Evolutionary conservation across 2,113 vertebrate genomes (phyloP).

Genomic region (Lathamus discolor): DNA sequence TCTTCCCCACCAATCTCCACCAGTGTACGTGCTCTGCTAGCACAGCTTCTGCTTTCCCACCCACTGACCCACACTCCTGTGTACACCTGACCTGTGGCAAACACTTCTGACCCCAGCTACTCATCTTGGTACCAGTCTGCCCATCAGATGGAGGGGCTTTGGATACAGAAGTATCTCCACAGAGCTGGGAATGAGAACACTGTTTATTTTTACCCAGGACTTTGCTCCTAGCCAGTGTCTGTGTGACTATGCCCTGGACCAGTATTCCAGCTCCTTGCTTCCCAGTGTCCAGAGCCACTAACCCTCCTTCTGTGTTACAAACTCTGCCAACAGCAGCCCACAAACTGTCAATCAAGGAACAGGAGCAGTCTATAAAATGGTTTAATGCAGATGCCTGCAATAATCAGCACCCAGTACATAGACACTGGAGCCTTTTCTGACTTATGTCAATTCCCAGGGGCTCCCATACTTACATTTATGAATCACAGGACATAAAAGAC

Average conservation of each 20-base stretch:
- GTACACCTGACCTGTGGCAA: not conserved
- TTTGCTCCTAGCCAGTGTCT: not conserved
- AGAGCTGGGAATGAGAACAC: not conserved
- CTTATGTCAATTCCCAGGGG: not conserved
- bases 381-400: not conserved
- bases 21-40: not conserved
- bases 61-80: rapidly evolving
- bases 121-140: not conserved
- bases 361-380: not conserved
- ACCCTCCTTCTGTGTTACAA: not conserved
- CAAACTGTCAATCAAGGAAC: not conserved
- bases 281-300: rapidly evolving
- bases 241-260: not conserved
- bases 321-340: not conserved
- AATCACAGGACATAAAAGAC: not conserved
- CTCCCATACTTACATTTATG: not conserved
- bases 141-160: not conserved
- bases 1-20: not conserved
- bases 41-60: not conserved
- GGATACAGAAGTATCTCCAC: not conserved
- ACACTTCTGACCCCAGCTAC: not conserved
- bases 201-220: not conserved
- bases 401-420: not conserved
- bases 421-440: not conserved
- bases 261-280: not conserved